Conservation (phyloP, 2,888 invertebrate genomes). For the Eupsilia transversa region DNA sequence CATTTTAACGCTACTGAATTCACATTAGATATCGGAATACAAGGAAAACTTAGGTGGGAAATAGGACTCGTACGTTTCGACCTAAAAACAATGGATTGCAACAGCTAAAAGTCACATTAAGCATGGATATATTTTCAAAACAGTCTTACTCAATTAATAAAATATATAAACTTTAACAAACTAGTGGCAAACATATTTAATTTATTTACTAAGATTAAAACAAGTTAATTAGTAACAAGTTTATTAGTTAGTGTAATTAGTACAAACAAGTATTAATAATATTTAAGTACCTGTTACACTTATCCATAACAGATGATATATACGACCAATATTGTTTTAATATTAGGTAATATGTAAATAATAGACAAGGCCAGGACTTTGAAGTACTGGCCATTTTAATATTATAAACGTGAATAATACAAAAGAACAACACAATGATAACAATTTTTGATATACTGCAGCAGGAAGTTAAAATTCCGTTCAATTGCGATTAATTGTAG, state of each 20-base stretch:
- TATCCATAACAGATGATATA: neutral
- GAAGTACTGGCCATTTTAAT: neutral
- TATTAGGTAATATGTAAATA: neutral
- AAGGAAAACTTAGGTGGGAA: constrained; percentile 54
- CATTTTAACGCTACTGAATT: constrained; percentile 58
- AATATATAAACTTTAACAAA: neutral
- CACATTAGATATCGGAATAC: constrained; percentile 49
- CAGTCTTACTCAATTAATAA: constrained; percentile 7
- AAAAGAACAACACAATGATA: constrained; percentile 30
- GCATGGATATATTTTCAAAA: constrained; percentile 9
- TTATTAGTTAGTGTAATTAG: too few species aligned
- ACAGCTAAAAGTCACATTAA: constrained; percentile 22
- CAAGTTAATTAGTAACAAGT: too few species aligned
- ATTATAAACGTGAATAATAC: constrained; percentile 17
- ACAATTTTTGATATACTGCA: constrained; percentile 57
- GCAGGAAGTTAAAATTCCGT: constrained; percentile 86
- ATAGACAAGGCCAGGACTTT: neutral
- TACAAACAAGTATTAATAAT: neutral
- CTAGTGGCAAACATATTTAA: neutral
- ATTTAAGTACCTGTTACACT: constrained; percentile 5
- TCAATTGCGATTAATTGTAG: constrained; percentile 89
- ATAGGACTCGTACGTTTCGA: constrained; percentile 33
- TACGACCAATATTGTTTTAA: neutral
- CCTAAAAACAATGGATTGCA: constrained; percentile 36
- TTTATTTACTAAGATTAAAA: neutral